A percentile compares a stretch with the other conserved stretches of the same genome.
phyloP scores from a whole-genome alignment of 2,113 vertebrate species.

The Dendrocopos noguchii region DNA sequence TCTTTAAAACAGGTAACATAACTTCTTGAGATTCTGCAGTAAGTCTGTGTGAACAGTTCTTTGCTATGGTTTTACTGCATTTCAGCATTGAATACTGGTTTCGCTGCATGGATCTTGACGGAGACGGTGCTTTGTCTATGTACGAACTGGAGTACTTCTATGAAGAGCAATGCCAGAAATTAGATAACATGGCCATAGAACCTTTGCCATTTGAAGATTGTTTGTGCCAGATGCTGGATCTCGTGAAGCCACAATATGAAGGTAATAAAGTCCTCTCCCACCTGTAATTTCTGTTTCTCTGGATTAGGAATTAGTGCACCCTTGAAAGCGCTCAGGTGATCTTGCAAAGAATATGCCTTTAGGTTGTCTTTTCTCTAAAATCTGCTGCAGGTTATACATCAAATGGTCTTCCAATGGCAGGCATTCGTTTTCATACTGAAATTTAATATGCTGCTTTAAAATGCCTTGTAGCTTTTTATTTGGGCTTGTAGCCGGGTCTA shows the following conservation, averaged over 20 bases:
- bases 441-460: neutral
- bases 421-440: neutral
- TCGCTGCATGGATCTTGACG: conserved; percentile 97
- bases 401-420: neutral
- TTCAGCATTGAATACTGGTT: conserved; percentile 98
- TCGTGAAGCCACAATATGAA: conserved; percentile 87
- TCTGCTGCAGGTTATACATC: neutral
- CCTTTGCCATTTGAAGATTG: conserved; percentile 94
- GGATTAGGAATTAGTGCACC: neutral
- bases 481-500: neutral
- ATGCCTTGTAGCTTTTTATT: neutral
- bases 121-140: conserved; percentile 92
- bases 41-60: neutral
- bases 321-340: neutral
- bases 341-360: neutral
- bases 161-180: conserved; percentile 91
- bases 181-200: conserved; percentile 91
- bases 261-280: conserved; percentile 70
- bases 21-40: neutral
- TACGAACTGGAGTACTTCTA: conserved; percentile 96
- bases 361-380: neutral
- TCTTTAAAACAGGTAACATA: neutral
- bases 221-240: conserved; percentile 96
- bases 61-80: conserved; percentile 1
- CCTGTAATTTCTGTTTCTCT: neutral